Evolutionary conservation across 2,888 invertebrate genomes (phyloP).

Genomic region (Parascotia fuliginaria): DNA sequence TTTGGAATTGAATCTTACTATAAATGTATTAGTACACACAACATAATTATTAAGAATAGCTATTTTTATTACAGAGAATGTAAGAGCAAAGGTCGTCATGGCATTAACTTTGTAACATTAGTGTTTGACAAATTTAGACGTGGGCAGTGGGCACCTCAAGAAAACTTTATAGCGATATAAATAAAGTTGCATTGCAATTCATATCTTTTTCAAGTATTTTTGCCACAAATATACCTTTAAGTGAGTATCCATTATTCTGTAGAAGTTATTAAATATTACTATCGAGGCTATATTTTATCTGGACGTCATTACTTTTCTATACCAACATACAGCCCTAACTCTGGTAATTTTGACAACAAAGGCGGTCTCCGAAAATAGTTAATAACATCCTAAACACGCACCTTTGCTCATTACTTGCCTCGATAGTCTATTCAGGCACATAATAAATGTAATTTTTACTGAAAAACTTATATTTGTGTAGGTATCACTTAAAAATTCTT

Average conservation of each 20-base stretch:
- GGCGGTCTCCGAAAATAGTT: conserved; percentile 27
- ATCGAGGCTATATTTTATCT: conserved; percentile 14
- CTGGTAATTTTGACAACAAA: conserved; percentile 43
- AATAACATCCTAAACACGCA: conserved; percentile 44
- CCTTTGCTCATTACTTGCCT: conserved; percentile 37
- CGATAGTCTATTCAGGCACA: conserved; percentile 24
- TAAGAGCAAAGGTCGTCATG: too few relatives aligned
- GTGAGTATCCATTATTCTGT: neutral
- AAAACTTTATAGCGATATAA: too few relatives aligned
- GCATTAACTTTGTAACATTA: too few relatives aligned
- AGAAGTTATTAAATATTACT: conserved; percentile 6
- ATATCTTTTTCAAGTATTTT: too few relatives aligned
- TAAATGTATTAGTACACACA: too few relatives aligned
- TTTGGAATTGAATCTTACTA: too few relatives aligned
- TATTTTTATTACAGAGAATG: too few relatives aligned
- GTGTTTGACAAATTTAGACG: too few relatives aligned
- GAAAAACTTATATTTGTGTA: conserved; percentile 13
- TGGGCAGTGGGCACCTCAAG: too few relatives aligned
- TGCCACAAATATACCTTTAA: too few relatives aligned
- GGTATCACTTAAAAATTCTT: neutral
- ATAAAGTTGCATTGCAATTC: too few relatives aligned
- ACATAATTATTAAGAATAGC: too few relatives aligned
- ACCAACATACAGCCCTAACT: conserved; percentile 27
- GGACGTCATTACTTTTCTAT: conserved; percentile 19
- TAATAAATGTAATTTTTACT: conserved; percentile 11